phyloP scores from a whole-genome alignment of 2,797 vertebrate species.

The Chlorospingus flavigularis region DNA sequence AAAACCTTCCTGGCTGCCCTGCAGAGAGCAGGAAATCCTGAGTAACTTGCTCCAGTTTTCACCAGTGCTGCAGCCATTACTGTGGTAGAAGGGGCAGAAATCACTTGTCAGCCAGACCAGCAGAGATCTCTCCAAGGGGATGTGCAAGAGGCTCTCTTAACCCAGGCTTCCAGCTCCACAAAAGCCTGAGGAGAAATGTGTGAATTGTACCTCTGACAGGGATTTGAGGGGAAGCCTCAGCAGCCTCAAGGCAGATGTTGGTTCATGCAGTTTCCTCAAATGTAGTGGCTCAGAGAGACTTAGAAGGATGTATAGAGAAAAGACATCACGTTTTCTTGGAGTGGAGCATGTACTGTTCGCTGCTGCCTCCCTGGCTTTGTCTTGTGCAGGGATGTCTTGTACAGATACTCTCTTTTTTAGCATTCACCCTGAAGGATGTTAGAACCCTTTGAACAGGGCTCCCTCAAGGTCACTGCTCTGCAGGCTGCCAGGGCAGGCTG shows the following conservation, averaged over 20 bases:
- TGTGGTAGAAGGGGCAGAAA: background rate
- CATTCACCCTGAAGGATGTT: background rate
- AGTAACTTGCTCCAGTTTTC: background rate
- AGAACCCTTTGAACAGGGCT: background rate
- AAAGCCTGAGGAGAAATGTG: background rate
- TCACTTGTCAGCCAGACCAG: background rate
- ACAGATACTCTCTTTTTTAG: background rate
- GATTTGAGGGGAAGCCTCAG: background rate
- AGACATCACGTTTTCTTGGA: background rate
- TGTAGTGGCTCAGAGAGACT: background rate
- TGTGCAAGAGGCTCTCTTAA: background rate
- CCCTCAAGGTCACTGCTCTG: background rate
- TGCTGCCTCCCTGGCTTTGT: background rate
- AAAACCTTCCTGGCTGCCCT: background rate
- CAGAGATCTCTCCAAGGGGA: background rate
- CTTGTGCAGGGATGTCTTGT: background rate
- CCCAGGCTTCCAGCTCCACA: background rate
- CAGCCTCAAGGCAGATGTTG: background rate
- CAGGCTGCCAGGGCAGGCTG: background rate
- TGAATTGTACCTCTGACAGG: background rate
- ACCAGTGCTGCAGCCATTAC: background rate
- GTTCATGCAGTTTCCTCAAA: background rate
- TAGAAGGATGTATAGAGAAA: background rate
- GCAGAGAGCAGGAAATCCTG: background rate
- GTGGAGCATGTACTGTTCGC: background rate